These are phyloP conservation scores for Brevimyrus niger DNA, from an alignment of 2,113 vertebrate genomes.

Conservation along the genomic window DNA sequence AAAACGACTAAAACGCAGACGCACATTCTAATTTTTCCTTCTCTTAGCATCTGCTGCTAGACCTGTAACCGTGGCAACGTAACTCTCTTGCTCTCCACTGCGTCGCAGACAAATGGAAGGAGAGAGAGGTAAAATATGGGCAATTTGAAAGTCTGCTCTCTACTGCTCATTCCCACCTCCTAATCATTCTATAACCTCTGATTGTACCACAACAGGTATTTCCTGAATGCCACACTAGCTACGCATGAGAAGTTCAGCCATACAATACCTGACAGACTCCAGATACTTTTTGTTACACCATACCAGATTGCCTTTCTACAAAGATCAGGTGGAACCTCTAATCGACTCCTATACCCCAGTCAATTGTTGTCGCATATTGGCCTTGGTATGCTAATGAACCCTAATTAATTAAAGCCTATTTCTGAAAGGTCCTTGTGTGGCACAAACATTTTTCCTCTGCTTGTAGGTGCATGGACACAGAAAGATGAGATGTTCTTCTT, in stretches of 20 bases:
- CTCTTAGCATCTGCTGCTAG: slow-evolving; percentile 43
- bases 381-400: neutral
- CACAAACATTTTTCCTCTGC: neutral
- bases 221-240: neutral
- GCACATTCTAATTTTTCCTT: slow-evolving; percentile 36
- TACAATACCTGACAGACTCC: neutral
- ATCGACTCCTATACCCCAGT: neutral
- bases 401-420: neutral
- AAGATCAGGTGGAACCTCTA: neutral
- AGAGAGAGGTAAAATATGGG: slow-evolving; percentile 3
- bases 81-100: neutral
- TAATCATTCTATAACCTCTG: neutral
- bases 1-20: slow-evolving; percentile 39
- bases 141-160: neutral
- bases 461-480: neutral
- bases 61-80: slow-evolving; percentile 51
- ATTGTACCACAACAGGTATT: neutral
- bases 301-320: neutral
- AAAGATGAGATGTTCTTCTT: neutral
- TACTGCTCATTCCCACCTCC: neutral
- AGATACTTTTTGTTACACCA: neutral
- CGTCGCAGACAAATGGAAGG: neutral
- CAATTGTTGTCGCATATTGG: neutral
- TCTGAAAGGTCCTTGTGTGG: neutral
- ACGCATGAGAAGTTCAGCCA: too few species aligned